These are phyloP conservation scores for Ochlodes sylvanus DNA, from an alignment of 2,888 invertebrate species.

Conservation along the genomic window DNA sequence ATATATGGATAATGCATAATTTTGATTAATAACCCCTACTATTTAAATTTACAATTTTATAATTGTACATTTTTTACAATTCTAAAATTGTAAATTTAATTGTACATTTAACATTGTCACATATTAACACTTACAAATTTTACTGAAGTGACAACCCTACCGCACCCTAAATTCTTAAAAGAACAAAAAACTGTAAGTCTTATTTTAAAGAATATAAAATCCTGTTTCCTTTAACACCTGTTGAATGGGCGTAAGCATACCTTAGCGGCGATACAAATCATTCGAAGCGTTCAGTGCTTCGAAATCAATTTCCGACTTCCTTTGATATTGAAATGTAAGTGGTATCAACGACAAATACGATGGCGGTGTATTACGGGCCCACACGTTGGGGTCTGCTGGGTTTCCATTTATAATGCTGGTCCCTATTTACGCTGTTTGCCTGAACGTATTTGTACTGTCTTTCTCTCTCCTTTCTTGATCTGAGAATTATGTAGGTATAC, in stretches of 20 bases:
- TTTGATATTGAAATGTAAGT: conserved; percentile 81
- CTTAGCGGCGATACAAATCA: conserved; percentile 71
- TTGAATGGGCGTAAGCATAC: conserved; percentile 50
- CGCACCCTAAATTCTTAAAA: not conserved
- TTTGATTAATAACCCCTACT: too few relatives aligned
- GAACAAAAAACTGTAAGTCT: conserved; percentile 1
- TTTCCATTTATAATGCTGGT: conserved; percentile 15
- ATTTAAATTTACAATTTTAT: too few relatives aligned
- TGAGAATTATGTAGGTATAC: too few relatives aligned
- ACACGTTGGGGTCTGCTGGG: conserved; percentile 13
- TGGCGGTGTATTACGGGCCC: conserved; percentile 50
- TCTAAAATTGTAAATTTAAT: too few relatives aligned
- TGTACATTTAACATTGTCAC: too few relatives aligned
- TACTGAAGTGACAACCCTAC: not conserved
- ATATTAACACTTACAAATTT: not conserved
- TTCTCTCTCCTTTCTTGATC: too few relatives aligned
- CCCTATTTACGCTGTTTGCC: conserved; percentile 37
- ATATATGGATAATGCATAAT: too few relatives aligned
- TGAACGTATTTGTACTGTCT: conserved; percentile 43
- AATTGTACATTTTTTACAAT: too few relatives aligned
- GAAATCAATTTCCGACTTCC: conserved; percentile 80
- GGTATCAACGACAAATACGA: conserved; percentile 59
- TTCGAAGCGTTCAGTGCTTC: conserved; percentile 71
- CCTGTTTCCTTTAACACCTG: conserved; percentile 48
- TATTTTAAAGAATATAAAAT: conserved; percentile 42